Evolutionary conservation across 2,888 invertebrate species (phyloP), one percentile per base, ranked within the genome.

Genomic region (Sinhomidia bicolor): DNA sequence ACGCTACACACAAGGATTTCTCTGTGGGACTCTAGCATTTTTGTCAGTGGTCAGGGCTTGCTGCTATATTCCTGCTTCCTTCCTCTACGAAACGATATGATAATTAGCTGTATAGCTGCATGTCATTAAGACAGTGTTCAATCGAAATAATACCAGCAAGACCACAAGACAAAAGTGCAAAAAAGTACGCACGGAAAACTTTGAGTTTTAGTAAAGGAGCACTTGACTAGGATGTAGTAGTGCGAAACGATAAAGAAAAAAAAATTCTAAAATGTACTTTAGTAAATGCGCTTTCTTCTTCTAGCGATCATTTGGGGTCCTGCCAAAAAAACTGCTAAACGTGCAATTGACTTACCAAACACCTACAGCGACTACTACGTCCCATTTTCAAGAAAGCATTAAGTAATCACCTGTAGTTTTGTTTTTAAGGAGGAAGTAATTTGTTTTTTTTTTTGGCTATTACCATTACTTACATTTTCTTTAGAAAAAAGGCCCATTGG

Each of bases 201-300:
- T 78, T 79, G 78, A 57, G n/a, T 14, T 47, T 71, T 17, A 65
- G 80, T 62, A 88, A 57, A 60, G 51, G 74, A 83, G 80, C 79
- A 79, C 78, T 71, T 89, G 89, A 89, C 89, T 89, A 89, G 89
- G 89, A 51, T 80, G 88, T 65, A 83, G 76, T 60, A 65, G 57
- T 62, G 83, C 54, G 57, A 60, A 32, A 20, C 29, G 74, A 79
- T 26, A 23, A 20, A 26, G 41, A 68, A 68, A 78, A 88, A 80
- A 79, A 79, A 76, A 54, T 32, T 54, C 57, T 80, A 82, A 81
- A 81, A 60, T 79, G 78, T 83, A 78, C 10, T 29, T 74, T 26
- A 51, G 83, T 89, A 89, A 89, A 89, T 89, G 89, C 89, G 80
- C 84, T 88, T 89, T 83, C 85, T 57, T 81, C 78, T 65, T 79